phyloP scores from a whole-genome alignment of 1,140 invertebrate species.

The Anthonomus grandis region DNA sequence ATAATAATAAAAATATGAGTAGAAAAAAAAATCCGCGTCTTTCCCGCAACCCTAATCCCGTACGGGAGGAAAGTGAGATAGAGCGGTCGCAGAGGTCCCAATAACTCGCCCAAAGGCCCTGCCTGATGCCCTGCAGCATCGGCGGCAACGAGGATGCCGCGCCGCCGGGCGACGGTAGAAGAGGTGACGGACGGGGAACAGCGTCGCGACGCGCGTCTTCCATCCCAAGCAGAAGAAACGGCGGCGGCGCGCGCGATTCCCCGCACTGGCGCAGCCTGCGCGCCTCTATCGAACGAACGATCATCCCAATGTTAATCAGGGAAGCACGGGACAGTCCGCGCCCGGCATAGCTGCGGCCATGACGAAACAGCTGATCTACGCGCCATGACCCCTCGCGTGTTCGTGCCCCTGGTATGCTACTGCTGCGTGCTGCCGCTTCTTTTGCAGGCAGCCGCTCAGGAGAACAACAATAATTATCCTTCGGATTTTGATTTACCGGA shows the following conservation, averaged over 20 bases:
- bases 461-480: too few species aligned
- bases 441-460: slow-evolving; percentile 33
- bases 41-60: too few species aligned
- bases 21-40: too few species aligned
- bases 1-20: too few species aligned
- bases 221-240: slow-evolving; percentile 1
- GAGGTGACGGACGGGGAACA: too few species aligned
- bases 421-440: slow-evolving; percentile 21
- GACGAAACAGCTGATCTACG: slow-evolving; percentile 35
- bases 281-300: slow-evolving; percentile 28
- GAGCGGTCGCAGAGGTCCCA: too few species aligned
- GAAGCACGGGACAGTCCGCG: slow-evolving; percentile 45
- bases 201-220: slow-evolving; percentile 8
- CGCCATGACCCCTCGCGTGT: slow-evolving; percentile 43
- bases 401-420: slow-evolving; percentile 39
- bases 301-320: too few species aligned
- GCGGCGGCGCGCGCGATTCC: slow-evolving; percentile 26
- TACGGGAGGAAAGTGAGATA: too few species aligned
- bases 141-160: slow-evolving; percentile 1
- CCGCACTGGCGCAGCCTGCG: slow-evolving; percentile 35
- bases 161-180: slow-evolving; percentile 1
- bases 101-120: slow-evolving; percentile 8
- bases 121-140: slow-evolving; percentile 6
- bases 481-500: too few species aligned
- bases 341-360: slow-evolving; percentile 48